Percentiles rank a stretch among this genome's conserved stretches.
These are phyloP conservation scores for Enteromius thamalakanensis DNA, from an alignment of 2,797 vertebrate species.

Conservation along the genomic window DNA sequence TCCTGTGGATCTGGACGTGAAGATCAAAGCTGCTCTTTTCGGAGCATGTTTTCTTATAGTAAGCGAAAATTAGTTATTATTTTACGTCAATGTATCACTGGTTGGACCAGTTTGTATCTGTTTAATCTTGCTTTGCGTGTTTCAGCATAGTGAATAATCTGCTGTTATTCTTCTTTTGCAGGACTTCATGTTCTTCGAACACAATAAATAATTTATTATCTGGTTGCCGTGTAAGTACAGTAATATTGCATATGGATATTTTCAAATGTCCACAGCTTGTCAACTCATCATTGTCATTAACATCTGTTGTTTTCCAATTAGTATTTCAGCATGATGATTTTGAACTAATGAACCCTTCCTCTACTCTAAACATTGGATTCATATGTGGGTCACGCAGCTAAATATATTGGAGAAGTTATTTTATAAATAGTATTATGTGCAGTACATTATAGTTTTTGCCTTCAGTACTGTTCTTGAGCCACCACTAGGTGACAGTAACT, in stretches of 20 bases:
- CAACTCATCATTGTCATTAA: not conserved
- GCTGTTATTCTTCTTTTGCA: constrained; percentile 41
- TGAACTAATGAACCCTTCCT: not conserved
- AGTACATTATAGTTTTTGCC: not conserved
- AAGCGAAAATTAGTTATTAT: constrained; percentile 64
- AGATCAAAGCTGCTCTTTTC: constrained; percentile 81
- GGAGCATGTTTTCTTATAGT: constrained; percentile 85
- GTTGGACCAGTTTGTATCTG: not conserved
- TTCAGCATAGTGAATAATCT: not conserved
- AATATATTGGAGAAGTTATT: not conserved
- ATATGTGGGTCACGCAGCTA: not conserved
- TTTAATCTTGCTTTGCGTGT: not conserved
- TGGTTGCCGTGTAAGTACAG: constrained; percentile 30
- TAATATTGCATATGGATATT: not conserved
- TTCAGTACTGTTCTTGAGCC: not conserved
- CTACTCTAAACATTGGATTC: not conserved
- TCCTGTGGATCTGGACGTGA: constrained; percentile 81
- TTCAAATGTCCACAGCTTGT: not conserved
- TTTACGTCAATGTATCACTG: not conserved
- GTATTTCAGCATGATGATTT: constrained; percentile 12
- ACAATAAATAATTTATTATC: not conserved
- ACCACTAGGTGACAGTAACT: constrained; percentile 42
- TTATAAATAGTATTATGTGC: too few relatives aligned
- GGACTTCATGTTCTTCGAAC: constrained; percentile 75
- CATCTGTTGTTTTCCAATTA: not conserved